Conservation (phyloP, 2,797 vertebrate species). For the Myripristis murdjan region DNA sequence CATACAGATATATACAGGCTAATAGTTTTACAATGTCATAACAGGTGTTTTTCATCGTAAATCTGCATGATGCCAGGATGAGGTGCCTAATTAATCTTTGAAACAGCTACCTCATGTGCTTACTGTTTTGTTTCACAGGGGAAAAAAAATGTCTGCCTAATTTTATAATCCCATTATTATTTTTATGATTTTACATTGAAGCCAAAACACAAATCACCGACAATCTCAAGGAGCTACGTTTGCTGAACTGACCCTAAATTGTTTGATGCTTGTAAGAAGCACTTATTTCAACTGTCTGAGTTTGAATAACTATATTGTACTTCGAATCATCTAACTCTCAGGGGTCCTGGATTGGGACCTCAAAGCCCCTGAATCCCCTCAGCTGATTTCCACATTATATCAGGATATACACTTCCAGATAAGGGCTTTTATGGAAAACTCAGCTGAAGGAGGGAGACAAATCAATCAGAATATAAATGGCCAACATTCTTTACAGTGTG, state of each 20-base stretch:
- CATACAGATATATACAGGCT: not conserved
- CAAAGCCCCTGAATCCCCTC: too few species aligned
- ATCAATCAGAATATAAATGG: slow-evolving; percentile 49
- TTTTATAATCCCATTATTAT: not conserved
- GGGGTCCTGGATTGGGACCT: not conserved
- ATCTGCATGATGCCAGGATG: not conserved
- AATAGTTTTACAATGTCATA: not conserved
- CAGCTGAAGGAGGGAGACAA: slow-evolving; percentile 2
- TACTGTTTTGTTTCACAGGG: not conserved
- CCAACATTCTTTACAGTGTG: slow-evolving; percentile 29
- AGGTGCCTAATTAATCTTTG: not conserved
- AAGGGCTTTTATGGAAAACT: too few species aligned
- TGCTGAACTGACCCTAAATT: not conserved
- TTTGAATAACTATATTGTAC: too few species aligned
- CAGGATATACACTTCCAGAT: too few species aligned
- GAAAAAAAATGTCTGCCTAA: not conserved
- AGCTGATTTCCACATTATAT: too few species aligned
- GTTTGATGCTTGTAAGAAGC: not conserved
- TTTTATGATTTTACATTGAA: slow-evolving; percentile 8
- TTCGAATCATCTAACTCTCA: too few species aligned
- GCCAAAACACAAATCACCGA: not conserved
- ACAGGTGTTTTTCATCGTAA: not conserved
- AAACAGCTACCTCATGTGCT: not conserved
- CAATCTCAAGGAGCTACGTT: not conserved
- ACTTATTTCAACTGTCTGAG: not conserved